phyloP scores from a whole-genome alignment of 2,888 invertebrate genomes.

The Linnaemya tessellans region DNA sequence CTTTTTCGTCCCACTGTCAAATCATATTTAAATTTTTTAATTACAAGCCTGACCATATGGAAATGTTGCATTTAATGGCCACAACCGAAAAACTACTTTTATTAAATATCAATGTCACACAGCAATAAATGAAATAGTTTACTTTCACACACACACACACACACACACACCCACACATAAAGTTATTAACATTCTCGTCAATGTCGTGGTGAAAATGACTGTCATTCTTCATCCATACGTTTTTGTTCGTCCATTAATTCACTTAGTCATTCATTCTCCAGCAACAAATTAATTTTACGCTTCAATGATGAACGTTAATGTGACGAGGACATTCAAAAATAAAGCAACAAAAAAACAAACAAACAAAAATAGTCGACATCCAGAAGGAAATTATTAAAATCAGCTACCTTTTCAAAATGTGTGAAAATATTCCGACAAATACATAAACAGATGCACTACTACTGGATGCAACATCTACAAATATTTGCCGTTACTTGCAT shows the following conservation, averaged over 20 bases:
- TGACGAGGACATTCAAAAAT: constrained; percentile 45
- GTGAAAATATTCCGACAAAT: neutral
- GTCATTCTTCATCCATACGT: constrained; percentile 19
- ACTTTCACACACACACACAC: neutral
- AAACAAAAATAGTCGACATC: neutral
- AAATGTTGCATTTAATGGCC: constrained; percentile 19
- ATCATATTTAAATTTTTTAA: constrained; percentile 33
- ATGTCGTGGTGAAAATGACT: constrained; percentile 6
- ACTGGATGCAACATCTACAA: neutral
- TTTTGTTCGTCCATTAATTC: constrained; percentile 3
- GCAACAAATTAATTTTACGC: constrained; percentile 70
- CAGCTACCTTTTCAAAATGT: constrained; percentile 51
- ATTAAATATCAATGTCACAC: constrained; percentile 59
- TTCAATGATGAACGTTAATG: constrained; percentile 62
- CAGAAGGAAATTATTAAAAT: constrained; percentile 51
- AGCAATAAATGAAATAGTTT: constrained; percentile 32
- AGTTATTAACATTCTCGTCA: constrained; percentile 39
- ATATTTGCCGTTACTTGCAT: constrained; percentile 29
- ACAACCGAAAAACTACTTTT: constrained; percentile 37
- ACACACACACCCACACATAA: neutral
- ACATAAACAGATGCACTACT: neutral
- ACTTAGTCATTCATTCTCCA: constrained; percentile 8
- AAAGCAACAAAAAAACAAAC: constrained; percentile 2
- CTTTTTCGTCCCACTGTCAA: neutral
- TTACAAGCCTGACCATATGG: constrained; percentile 25